Evolutionary conservation across 1,140 invertebrate species (phyloP).

Genomic region (Lepidostoma basale): DNA sequence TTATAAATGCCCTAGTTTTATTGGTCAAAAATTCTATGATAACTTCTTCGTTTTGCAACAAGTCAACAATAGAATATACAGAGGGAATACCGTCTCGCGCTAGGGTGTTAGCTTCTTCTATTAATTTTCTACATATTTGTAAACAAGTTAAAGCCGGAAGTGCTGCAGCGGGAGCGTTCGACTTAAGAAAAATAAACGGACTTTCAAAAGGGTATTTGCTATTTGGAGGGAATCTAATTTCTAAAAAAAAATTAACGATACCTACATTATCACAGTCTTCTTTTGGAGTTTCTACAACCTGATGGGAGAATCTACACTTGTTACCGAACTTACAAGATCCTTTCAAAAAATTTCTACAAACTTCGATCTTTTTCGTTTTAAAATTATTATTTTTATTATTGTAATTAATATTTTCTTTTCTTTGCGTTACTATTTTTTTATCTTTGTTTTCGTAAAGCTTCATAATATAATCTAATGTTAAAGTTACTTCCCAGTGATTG

Average conservation of each 20-base stretch:
- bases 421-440: slow-evolving; percentile 48
- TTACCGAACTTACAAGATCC: slow-evolving; percentile 72
- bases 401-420: slow-evolving; percentile 55
- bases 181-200: slow-evolving; percentile 71
- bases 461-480: slow-evolving; percentile 71
- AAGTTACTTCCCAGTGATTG: slow-evolving; percentile 69
- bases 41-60: slow-evolving; percentile 71
- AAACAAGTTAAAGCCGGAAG: slow-evolving; percentile 68
- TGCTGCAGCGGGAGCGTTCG: slow-evolving; percentile 56
- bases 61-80: slow-evolving; percentile 71
- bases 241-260: slow-evolving; percentile 62
- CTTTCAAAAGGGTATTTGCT: slow-evolving; percentile 74
- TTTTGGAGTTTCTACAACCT: slow-evolving; percentile 51
- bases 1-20: slow-evolving; percentile 63
- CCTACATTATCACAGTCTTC: slow-evolving; percentile 51
- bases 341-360: slow-evolving; percentile 70
- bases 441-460: slow-evolving; percentile 65
- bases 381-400: slow-evolving; percentile 51
- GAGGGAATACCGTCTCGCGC: slow-evolving; percentile 70
- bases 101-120: slow-evolving; percentile 67
- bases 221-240: slow-evolving; percentile 74
- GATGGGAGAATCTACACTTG: slow-evolving; percentile 76
- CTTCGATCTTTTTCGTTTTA: slow-evolving; percentile 64
- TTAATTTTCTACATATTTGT: slow-evolving; percentile 66
- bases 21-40: slow-evolving; percentile 66